Evolutionary conservation across 1,140 invertebrate species (phyloP).

Genomic region (Pteromalus puparum): DNA sequence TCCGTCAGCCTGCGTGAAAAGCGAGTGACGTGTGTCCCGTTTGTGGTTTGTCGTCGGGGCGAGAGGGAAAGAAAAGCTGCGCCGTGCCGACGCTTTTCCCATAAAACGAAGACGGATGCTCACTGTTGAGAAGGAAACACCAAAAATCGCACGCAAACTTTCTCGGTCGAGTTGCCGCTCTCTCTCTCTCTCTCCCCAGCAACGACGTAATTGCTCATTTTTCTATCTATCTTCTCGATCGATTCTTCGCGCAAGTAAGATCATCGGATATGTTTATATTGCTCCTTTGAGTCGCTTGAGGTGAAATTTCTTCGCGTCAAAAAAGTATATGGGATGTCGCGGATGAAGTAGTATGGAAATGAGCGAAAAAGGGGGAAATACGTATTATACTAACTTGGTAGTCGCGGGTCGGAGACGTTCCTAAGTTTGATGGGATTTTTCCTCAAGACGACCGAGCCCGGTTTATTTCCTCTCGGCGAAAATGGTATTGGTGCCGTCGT

Average conservation of each 20-base stretch:
- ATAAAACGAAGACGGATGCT: slow-evolving; percentile 3
- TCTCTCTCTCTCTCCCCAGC: too few species aligned
- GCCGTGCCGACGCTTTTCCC: neutral
- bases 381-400: neutral
- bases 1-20: neutral
- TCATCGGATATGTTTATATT: neutral
- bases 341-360: neutral
- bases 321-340: neutral
- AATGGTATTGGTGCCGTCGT: neutral
- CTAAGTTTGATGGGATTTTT: slow-evolving; percentile 1
- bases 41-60: neutral
- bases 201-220: too few species aligned
- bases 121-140: neutral
- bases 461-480: neutral
- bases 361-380: neutral
- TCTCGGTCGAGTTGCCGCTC: neutral
- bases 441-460: neutral
- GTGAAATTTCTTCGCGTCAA: neutral
- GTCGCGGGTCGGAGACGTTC: neutral
- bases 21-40: neutral
- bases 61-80: neutral
- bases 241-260: too few species aligned
- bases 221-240: too few species aligned
- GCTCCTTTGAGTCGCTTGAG: neutral
- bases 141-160: neutral